Percentiles rank a stretch among this genome's conserved stretches.
Conservation (phyloP, 2,113 vertebrate genomes). For the Chaetodon auriga region DNA sequence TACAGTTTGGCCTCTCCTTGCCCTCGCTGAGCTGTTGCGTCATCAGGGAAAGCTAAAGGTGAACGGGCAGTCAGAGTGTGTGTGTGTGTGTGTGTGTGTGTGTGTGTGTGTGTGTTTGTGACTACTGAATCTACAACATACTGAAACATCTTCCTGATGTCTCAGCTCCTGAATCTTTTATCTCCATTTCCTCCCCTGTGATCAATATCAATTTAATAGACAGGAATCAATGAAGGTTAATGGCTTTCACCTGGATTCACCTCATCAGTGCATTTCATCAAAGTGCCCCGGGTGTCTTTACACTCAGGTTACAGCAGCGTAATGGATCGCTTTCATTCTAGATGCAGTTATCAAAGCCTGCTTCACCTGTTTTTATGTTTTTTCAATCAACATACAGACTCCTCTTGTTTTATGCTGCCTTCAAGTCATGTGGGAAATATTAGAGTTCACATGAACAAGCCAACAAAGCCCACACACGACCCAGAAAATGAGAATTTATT, state of each 20-base stretch:
- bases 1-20: conserved; percentile 27
- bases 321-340: not conserved
- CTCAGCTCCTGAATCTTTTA: not conserved
- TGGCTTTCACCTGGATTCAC: conserved; percentile 38
- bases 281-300: not conserved
- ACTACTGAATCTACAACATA: not conserved
- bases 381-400: not conserved
- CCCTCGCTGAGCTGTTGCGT: conserved; percentile 52
- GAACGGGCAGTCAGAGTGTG: conserved; percentile 5
- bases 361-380: not conserved
- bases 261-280: conserved; percentile 8
- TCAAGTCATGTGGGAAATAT: not conserved
- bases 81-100: conserved; percentile 25
- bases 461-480: not conserved
- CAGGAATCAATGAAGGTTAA: conserved; percentile 41
- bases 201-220: conserved; percentile 26
- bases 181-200: conserved; percentile 8
- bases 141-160: not conserved
- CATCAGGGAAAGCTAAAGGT: conserved; percentile 46
- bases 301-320: not conserved
- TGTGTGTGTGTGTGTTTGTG: not conserved
- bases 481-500: not conserved
- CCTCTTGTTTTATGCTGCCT: not conserved
- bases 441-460: not conserved
- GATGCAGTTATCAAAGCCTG: not conserved